A percentile compares a stretch with the other conserved stretches of the same genome.
Conservation (phyloP, 2,888 invertebrate species). For the Standfussiana lucernea region DNA sequence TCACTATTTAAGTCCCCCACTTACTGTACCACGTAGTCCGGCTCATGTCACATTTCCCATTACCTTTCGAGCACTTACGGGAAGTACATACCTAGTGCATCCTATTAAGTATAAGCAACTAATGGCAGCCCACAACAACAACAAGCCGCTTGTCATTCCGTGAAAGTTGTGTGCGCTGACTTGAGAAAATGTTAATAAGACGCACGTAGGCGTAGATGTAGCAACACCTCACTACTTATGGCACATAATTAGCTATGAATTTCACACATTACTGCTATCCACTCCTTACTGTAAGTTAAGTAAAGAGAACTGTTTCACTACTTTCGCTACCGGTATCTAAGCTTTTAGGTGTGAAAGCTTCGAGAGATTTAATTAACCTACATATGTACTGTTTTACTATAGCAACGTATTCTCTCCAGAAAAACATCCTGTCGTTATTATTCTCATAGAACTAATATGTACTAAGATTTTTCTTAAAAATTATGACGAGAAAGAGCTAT, state of each 20-base stretch:
- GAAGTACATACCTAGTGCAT: constrained; percentile 13
- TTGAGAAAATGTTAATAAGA: constrained; percentile 55
- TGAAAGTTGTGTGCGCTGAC: constrained; percentile 53
- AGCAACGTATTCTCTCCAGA: background rate
- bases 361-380: background rate
- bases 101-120: constrained; percentile 15
- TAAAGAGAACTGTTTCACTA: constrained; percentile 2
- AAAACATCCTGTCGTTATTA: background rate
- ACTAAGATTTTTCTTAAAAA: background rate
- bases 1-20: background rate
- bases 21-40: background rate
- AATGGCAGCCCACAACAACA: constrained; percentile 27
- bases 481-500: background rate
- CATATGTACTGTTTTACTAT: background rate
- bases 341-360: constrained; percentile 6
- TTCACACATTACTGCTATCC: constrained; percentile 43
- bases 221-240: constrained; percentile 40
- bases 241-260: constrained; percentile 48
- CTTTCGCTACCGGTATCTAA: constrained; percentile 2
- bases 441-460: background rate
- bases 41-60: background rate
- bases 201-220: constrained; percentile 51
- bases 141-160: constrained; percentile 45
- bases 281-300: background rate
- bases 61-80: constrained; percentile 33